These are phyloP conservation scores for Leptopilina myrica DNA, from an alignment of 2,888 invertebrate genomes.

Conservation along the genomic window DNA sequence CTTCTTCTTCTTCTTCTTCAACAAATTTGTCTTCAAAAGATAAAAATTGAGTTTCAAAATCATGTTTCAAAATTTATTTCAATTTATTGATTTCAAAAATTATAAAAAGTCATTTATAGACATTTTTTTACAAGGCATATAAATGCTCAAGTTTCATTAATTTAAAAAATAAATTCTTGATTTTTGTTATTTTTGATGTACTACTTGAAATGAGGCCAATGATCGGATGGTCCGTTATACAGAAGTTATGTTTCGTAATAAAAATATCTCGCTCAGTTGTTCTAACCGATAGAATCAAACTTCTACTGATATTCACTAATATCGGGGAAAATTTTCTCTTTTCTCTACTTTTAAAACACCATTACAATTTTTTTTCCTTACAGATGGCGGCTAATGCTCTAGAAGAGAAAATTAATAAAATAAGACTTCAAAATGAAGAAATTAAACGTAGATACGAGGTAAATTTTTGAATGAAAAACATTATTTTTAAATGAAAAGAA, in stretches of 20 bases:
- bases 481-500: no score
- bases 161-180: not conserved
- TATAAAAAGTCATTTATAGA: no score
- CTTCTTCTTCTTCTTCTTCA: no score
- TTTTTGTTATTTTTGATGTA: not conserved
- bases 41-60: no score
- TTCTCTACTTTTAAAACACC: not conserved
- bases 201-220: conserved; percentile 2
- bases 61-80: no score
- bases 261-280: not conserved
- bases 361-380: not conserved
- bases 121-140: no score
- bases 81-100: no score
- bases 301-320: not conserved
- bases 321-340: not conserved
- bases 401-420: conserved; percentile 73
- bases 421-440: conserved; percentile 73
- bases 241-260: conserved; percentile 17
- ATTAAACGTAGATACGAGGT: conserved; percentile 72
- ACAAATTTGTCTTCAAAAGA: no score
- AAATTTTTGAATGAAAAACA: conserved; percentile 5
- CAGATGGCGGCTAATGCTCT: conserved; percentile 69
- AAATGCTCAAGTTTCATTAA: no score
- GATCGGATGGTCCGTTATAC: conserved; percentile 9
- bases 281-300: not conserved